Percentiles rank a stretch among this genome's conserved stretches.
Conservation (phyloP, 2,113 vertebrate species). For the Falcunculus frontatus region DNA sequence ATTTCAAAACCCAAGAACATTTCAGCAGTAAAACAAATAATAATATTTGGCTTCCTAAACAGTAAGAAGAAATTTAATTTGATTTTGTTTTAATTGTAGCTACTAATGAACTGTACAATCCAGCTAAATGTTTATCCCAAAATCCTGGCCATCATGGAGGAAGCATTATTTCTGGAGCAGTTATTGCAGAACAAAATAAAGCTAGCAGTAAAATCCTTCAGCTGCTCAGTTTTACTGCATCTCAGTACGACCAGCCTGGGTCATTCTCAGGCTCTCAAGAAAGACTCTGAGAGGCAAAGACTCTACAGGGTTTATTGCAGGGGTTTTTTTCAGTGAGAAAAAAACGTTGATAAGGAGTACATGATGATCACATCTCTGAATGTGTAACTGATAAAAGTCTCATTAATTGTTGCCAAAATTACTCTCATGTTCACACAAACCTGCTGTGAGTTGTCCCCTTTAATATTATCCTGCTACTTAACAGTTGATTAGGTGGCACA, state of each 20-base stretch:
- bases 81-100: not conserved
- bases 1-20: not conserved
- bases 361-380: not conserved
- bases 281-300: not conserved
- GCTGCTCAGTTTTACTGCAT: not conserved
- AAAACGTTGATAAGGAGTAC: not conserved
- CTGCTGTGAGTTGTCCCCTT: not conserved
- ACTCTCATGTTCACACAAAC: not conserved
- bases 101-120: not conserved
- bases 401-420: not conserved
- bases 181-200: not conserved
- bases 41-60: not conserved
- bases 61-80: not conserved
- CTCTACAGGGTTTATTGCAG: not conserved
- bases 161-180: not conserved
- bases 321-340: not conserved
- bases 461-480: not conserved
- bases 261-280: not conserved
- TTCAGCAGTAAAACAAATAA: not conserved
- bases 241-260: not conserved
- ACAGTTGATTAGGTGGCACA: not conserved
- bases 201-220: not conserved
- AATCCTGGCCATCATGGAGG: not conserved
- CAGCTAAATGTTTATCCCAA: not conserved
- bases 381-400: not conserved